A percentile compares a stretch with the other conserved stretches of the same genome.
Evolutionary conservation across 2,113 vertebrate genomes (phyloP).

Genomic region (Fukomys damarensis): DNA sequence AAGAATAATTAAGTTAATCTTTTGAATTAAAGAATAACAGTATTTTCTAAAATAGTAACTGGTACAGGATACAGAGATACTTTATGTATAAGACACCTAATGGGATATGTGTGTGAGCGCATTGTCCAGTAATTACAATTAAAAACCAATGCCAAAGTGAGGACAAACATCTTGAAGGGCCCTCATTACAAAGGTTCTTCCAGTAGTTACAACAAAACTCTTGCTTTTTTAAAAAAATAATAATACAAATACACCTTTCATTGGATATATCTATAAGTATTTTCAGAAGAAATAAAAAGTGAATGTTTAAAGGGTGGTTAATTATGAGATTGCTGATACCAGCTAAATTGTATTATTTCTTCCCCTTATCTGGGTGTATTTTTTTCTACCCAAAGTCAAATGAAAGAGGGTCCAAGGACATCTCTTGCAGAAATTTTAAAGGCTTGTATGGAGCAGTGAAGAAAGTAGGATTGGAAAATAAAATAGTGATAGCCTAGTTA

Average conservation of each 20-base stretch:
- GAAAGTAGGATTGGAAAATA: not conserved
- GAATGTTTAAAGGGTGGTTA: not conserved
- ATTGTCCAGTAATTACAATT: not conserved
- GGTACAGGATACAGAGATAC: not conserved
- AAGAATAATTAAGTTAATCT: not conserved
- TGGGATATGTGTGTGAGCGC: rapidly evolving
- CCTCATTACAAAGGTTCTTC: not conserved
- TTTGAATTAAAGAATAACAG: not conserved
- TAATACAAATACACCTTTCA: not conserved
- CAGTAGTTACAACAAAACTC: not conserved
- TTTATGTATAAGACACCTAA: not conserved
- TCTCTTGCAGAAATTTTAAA: constrained; percentile 18
- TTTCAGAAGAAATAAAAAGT: not conserved
- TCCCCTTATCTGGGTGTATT: not conserved
- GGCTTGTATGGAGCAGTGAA: not conserved
- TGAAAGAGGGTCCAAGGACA: not conserved
- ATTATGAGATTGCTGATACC: not conserved
- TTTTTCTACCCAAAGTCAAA: not conserved
- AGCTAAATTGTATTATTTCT: not conserved
- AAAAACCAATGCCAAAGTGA: not conserved
- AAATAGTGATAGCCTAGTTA: not conserved
- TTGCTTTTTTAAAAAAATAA: not conserved
- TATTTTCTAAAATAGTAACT: constrained; percentile 35
- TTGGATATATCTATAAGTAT: not conserved
- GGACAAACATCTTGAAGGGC: not conserved